Evolutionary conservation across 37 sponge, comb jelly and placozoan species (phyloP).

Genomic region (Chondrilla cf. caribensis): DNA sequence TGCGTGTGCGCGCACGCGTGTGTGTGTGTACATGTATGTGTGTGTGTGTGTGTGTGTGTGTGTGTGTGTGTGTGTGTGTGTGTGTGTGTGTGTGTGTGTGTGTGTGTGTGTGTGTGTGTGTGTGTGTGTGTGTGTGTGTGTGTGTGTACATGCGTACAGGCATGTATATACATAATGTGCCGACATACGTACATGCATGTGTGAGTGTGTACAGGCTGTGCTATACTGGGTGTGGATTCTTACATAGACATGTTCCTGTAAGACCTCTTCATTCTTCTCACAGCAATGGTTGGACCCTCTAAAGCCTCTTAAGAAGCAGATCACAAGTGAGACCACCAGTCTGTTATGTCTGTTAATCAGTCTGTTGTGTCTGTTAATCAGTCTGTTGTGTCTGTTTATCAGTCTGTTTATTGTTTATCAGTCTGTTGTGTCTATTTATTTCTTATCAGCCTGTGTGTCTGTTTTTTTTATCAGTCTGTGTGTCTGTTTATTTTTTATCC

Average conservation of each 20-base stretch:
- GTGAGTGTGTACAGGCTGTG: background rate
- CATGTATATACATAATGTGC: too few species aligned
- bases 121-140: background rate
- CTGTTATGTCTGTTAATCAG: background rate
- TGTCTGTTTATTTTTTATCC: too few species aligned
- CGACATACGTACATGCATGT: background rate
- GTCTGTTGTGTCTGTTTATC: too few species aligned
- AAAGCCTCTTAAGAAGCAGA: slow-evolving; percentile 57
- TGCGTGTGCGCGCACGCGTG: slow-evolving; percentile 6
- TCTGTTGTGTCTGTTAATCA: background rate
- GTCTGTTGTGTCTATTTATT: background rate
- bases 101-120: slow-evolving; percentile 17
- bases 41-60: slow-evolving; percentile 35
- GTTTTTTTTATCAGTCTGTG: background rate
- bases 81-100: slow-evolving; percentile 21
- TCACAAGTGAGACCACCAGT: slow-evolving; percentile 46
- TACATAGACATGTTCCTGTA: too few species aligned
- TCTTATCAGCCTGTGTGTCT: background rate
- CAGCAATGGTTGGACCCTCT: slow-evolving; percentile 63
- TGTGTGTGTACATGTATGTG: slow-evolving; percentile 30
- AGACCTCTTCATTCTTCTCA: background rate
- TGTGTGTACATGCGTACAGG: too few species aligned
- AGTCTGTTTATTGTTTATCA: too few species aligned
- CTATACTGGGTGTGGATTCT: background rate
- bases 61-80: slow-evolving; percentile 25